Evolutionary conservation across 2,797 vertebrate genomes (phyloP).

Genomic region (Artibeus lituratus): DNA sequence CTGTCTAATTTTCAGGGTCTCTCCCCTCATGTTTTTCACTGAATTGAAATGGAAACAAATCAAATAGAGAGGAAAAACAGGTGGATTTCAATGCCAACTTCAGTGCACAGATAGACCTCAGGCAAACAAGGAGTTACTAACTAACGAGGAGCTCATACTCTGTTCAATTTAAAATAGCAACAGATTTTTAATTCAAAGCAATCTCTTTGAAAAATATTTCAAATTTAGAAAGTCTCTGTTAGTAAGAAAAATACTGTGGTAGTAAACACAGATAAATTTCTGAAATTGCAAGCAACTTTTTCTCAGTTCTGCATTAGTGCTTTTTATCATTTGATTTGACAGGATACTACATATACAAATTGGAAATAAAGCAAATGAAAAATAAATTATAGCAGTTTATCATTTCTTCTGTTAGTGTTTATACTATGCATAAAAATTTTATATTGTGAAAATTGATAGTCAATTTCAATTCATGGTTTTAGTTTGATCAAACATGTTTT

Average conservation of each 20-base stretch:
- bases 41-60: not conserved
- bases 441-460: constrained; percentile 35
- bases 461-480: constrained; percentile 53
- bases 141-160: not conserved
- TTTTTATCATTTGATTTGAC: constrained; percentile 63
- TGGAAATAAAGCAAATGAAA: constrained; percentile 64
- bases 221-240: not conserved
- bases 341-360: constrained; percentile 57
- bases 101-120: not conserved
- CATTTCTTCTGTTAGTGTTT: constrained; percentile 57
- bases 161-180: not conserved
- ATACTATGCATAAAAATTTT: constrained; percentile 55
- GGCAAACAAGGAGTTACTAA: not conserved
- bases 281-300: constrained; percentile 46
- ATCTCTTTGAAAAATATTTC: not conserved
- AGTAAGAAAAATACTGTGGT: not conserved
- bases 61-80: not conserved
- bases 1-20: not conserved
- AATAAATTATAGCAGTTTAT: constrained; percentile 70
- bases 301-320: constrained; percentile 9
- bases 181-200: constrained; percentile 1
- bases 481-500: constrained; percentile 37
- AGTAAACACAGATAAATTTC: constrained; percentile 27
- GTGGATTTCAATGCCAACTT: not conserved
- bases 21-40: not conserved